Evolutionary conservation across 2,888 invertebrate species (phyloP), one percentile per base, ranked within the genome.

Genomic region (Cheilosia scutellata): DNA sequence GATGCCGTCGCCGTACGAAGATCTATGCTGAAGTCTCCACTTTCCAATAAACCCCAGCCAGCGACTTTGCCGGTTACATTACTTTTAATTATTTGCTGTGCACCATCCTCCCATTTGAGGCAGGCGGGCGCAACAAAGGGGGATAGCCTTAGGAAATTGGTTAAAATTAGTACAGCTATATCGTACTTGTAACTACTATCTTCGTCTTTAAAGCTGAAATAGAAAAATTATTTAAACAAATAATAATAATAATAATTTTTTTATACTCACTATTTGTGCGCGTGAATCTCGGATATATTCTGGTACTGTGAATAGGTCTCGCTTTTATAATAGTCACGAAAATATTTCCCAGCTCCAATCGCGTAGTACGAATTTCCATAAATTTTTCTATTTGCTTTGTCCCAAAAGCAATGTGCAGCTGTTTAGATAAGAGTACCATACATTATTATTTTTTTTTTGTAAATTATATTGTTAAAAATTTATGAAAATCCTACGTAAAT

Each of bases 51-150:
- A 5, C 89, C 89, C 89, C 89, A 89, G 13, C 90, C 89, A 9
- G 88, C 88, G n/a, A 63, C 33, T 51, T 51, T 25, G 0, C 51
- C 51, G 2, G 11, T 11, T 2, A 27, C 4, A 51, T 27, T 27
- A 27, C 27, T 27, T 29, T 71, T 16, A n/a, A 58, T 72, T 11
- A 1, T 0, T 0, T 88, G 71, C 1, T 53, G 70, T 42, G 77
- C 83, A 33, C 53, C 88, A 2, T 27, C 16, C 51, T 87, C 63
- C 89, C 89, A 89, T 25, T 90, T 89, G 4, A 90, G 86, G 79
- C 93, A 93, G 6, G 92, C 90, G 5, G 92, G 92, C 66, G 90
- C 90, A n/a, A 92, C 90, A 31, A 90, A 89, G 25, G 87, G 80
- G 0, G 91, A 89, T 33, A 91, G 89, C 9, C 58, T 71, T 13